Conservation (phyloP, 2,113 vertebrate species). For the Anolis carolinensis region DNA sequence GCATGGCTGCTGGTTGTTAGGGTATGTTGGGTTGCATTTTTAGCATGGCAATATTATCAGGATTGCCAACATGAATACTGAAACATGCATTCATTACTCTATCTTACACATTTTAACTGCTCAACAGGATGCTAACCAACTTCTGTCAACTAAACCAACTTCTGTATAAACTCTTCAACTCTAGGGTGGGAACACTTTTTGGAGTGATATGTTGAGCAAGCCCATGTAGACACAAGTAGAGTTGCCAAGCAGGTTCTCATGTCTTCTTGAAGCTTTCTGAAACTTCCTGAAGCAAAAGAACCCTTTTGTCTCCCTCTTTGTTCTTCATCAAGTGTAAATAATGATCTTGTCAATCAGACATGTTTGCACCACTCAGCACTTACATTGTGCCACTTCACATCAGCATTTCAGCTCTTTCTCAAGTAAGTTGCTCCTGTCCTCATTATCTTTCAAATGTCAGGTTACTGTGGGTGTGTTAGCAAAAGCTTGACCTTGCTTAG, state of each 20-base stretch:
- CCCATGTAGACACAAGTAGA: neutral
- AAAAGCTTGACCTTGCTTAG: neutral
- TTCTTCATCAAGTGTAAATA: conserved; percentile 10
- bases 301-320: neutral
- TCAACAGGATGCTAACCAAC: too few relatives aligned
- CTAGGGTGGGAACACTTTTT: neutral
- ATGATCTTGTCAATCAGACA: conserved; percentile 23
- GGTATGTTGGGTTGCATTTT: too few relatives aligned
- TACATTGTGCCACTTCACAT: neutral
- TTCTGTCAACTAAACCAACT: neutral
- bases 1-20: too few relatives aligned
- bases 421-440: neutral
- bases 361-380: neutral
- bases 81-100: too few relatives aligned
- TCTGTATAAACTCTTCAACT: neutral
- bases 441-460: neutral
- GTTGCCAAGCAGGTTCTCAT: neutral
- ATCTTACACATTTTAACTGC: too few relatives aligned
- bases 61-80: too few relatives aligned
- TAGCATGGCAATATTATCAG: too few relatives aligned
- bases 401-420: neutral
- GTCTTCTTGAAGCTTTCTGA: neutral
- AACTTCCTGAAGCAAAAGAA: neutral
- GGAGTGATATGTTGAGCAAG: neutral
- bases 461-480: neutral